A percentile compares a stretch with the other conserved stretches of the same genome.
Conservation (phyloP, 2,888 invertebrate species). For the Drosophila paracracens region DNA sequence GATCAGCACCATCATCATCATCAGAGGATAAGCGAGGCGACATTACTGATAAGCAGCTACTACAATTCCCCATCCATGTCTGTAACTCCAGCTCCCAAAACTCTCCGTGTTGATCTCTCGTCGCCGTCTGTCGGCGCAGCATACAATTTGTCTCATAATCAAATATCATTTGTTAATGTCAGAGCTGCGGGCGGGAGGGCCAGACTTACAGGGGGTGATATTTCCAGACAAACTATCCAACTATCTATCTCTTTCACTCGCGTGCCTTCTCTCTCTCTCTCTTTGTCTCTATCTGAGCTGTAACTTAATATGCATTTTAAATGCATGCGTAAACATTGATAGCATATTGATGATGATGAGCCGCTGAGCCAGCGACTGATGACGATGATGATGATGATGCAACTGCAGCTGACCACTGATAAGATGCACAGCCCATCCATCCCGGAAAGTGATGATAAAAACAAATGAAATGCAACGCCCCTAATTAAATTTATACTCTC, state of each 20-base stretch:
- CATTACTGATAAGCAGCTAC: slow-evolving; percentile 60
- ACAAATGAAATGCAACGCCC: slow-evolving; percentile 76
- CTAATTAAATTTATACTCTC: slow-evolving; percentile 68
- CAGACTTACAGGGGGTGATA: slow-evolving; percentile 33
- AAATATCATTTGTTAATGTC: slow-evolving; percentile 81
- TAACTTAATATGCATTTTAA: slow-evolving; percentile 74
- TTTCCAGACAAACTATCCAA: slow-evolving; percentile 5
- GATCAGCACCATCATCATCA: slow-evolving; percentile 33
- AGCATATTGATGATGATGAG: slow-evolving; percentile 69
- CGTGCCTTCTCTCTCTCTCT: not conserved
- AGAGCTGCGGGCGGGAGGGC: slow-evolving; percentile 56
- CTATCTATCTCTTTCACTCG: slow-evolving; percentile 7
- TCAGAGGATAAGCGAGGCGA: slow-evolving; percentile 30
- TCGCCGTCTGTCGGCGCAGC: slow-evolving; percentile 62
- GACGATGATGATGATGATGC: slow-evolving; percentile 45
- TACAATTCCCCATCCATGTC: not conserved
- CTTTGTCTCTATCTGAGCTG: slow-evolving; percentile 10
- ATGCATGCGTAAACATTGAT: slow-evolving; percentile 78
- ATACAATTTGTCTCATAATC: slow-evolving; percentile 80
- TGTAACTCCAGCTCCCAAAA: not conserved
- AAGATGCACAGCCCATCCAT: slow-evolving; percentile 38
- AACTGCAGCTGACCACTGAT: slow-evolving; percentile 69
- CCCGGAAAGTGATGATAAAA: slow-evolving; percentile 57
- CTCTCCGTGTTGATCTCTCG: slow-evolving; percentile 17
- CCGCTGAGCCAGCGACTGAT: slow-evolving; percentile 12